Base-by-base conservation (phyloP, 2,113 vertebrate species). In the Chlorodrepanis virens region DNA sequence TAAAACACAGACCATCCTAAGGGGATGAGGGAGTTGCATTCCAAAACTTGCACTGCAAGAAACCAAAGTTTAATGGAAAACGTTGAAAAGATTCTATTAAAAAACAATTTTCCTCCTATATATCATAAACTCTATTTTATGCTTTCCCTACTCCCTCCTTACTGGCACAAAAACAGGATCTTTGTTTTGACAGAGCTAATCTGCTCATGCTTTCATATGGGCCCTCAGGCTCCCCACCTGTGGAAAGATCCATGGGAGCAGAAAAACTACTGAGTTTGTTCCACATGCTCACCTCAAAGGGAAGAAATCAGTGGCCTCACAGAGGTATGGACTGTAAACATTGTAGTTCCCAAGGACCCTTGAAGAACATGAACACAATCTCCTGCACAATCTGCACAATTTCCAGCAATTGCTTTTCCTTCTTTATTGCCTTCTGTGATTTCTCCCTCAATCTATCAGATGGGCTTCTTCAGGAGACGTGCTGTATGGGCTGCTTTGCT, bases 151-250 rank as follows among this genome's bases (percentile, higher is more conserved):
- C 61, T 93, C 70, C 53, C 44, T 92, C 35, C 76, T 91, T 85
- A 89, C 77, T 94, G 96, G 93, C 82, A 92, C 15, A 11, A 94
- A 96, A 90, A 9, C 64, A 71, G 85, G 72, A 75, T 91, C 87
- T 85, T 91, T 94, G 70, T 94, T 97, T 96, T 97, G 89, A 96
- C 93, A 95, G 79, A 92, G 53, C 53, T 95, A 88, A 97, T 96
- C 91, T 1, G 1, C 72, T 94, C 60, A 12, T 92, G 71, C 87
- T 92, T 96, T 95, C 85, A 20, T 63, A 89, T 0, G 16, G 92
- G 85, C 88, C 93, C 79, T 93, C 33, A 4, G 94, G 95, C 91
- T 95, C 61, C 37, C 64, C 93, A 95, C 85, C 90, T 96, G 94
- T 89, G 80, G 54, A 90, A 90, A 67, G 85, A 93, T 93, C 90